These are phyloP conservation scores for Perccottus glenii DNA, from an alignment of 2,113 vertebrate genomes.

Conservation along the genomic window DNA sequence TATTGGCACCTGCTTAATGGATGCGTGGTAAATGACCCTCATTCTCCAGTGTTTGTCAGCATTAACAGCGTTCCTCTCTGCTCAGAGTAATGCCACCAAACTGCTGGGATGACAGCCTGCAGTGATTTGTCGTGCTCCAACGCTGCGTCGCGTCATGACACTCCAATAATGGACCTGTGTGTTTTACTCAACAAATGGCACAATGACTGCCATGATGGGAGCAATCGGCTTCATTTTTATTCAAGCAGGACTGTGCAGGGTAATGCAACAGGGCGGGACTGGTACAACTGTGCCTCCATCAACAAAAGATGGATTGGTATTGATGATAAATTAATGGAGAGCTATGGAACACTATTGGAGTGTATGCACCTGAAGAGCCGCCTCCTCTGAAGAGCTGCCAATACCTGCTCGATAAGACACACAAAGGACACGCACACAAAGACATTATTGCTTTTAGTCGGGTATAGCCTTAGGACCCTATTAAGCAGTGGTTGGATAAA, in stretches of 20 bases:
- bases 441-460: conserved; percentile 22
- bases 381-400: conserved; percentile 56
- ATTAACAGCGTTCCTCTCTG: conserved; percentile 65
- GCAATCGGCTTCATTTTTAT: conserved; percentile 71
- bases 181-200: conserved; percentile 80
- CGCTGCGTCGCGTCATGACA: conserved; percentile 67
- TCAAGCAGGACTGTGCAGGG: conserved; percentile 84
- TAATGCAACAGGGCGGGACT: conserved; percentile 82
- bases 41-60: conserved; percentile 75
- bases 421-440: conserved; percentile 48
- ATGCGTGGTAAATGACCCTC: conserved; percentile 78
- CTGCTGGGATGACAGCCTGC: conserved; percentile 49
- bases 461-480: conserved; percentile 26
- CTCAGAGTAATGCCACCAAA: conserved; percentile 76
- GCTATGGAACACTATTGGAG: conserved; percentile 57
- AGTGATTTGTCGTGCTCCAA: conserved; percentile 76
- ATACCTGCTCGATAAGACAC: conserved; percentile 65
- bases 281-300: conserved; percentile 82
- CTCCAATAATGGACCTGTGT: conserved; percentile 74
- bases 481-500: too few species aligned
- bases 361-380: conserved; percentile 51
- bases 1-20: conserved; percentile 81
- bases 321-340: conserved; percentile 69
- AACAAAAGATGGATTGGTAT: conserved; percentile 81
- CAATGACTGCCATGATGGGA: conserved; percentile 62